Percentiles rank a stretch among this genome's conserved stretches.
Evolutionary conservation across 2,797 vertebrate species (phyloP).

Genomic region (Neopelma chrysocephalum): DNA sequence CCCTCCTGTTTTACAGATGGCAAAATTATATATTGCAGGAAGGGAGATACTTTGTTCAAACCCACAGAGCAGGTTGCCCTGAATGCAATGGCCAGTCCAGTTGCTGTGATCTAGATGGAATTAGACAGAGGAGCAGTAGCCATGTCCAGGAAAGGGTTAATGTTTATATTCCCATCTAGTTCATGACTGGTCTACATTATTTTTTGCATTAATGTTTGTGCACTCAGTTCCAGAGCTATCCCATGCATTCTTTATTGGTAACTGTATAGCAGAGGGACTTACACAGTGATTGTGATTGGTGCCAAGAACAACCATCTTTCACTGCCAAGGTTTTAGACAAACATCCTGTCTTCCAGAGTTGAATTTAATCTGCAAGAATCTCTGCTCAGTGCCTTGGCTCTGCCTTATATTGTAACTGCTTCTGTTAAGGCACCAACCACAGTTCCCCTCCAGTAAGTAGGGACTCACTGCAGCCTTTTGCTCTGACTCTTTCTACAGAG

Average conservation of each 20-base stretch:
- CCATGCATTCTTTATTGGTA: conserved; percentile 29
- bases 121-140: background rate
- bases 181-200: background rate
- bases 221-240: conserved; percentile 3
- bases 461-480: background rate
- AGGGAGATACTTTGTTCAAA: background rate
- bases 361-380: conserved; percentile 12
- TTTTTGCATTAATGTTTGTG: background rate
- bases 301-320: conserved; percentile 51
- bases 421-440: background rate
- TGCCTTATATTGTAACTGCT: background rate
- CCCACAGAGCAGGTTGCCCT: background rate
- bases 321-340: conserved; percentile 43
- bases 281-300: background rate
- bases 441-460: background rate
- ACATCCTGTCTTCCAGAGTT: conserved; percentile 49
- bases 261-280: conserved; percentile 29
- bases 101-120: background rate
- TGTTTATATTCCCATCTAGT: background rate
- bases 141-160: background rate
- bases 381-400: background rate
- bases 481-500: background rate
- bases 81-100: background rate
- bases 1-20: background rate
- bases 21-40: background rate